These are phyloP conservation scores for Bombus soroeensis DNA, from an alignment of 1,140 invertebrate species.

Conservation along the genomic window DNA sequence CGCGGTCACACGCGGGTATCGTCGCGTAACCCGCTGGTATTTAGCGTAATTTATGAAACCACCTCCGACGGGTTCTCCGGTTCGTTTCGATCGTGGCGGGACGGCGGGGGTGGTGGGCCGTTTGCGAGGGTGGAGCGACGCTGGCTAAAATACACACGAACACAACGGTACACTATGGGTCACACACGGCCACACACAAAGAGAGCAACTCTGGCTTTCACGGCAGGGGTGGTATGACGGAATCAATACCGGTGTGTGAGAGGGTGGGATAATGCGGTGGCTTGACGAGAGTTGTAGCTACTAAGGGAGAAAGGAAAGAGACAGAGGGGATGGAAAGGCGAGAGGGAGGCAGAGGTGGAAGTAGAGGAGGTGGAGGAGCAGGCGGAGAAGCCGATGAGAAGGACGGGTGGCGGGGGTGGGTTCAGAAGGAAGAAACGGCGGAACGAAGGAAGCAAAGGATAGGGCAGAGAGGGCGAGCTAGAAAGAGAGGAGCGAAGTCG, in stretches of 20 bases:
- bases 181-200: slow-evolving; percentile 31
- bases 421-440: slow-evolving; percentile 31
- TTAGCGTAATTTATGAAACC: slow-evolving; percentile 74
- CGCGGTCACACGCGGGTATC: slow-evolving; percentile 15
- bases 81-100: slow-evolving; percentile 52
- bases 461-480: neutral
- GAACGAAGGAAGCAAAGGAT: neutral
- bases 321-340: neutral
- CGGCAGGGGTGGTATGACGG: slow-evolving; percentile 67
- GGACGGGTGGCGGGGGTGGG: neutral
- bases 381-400: neutral
- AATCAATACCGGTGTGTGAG: slow-evolving; percentile 77
- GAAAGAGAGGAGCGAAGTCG: slow-evolving; percentile 35
- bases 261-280: slow-evolving; percentile 75
- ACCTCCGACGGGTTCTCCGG: slow-evolving; percentile 8
- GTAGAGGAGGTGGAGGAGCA: neutral
- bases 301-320: slow-evolving; percentile 47
- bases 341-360: neutral
- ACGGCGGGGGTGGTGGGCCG: neutral
- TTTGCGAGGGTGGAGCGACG: neutral
- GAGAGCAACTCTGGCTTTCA: slow-evolving; percentile 63
- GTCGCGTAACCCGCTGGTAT: slow-evolving; percentile 53
- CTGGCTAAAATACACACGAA: slow-evolving; percentile 47
- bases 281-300: slow-evolving; percentile 73
- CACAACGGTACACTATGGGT: neutral